These are phyloP conservation scores for Hydrotaea cyrtoneurina DNA, from an alignment of 2,888 invertebrate species.

Conservation along the genomic window DNA sequence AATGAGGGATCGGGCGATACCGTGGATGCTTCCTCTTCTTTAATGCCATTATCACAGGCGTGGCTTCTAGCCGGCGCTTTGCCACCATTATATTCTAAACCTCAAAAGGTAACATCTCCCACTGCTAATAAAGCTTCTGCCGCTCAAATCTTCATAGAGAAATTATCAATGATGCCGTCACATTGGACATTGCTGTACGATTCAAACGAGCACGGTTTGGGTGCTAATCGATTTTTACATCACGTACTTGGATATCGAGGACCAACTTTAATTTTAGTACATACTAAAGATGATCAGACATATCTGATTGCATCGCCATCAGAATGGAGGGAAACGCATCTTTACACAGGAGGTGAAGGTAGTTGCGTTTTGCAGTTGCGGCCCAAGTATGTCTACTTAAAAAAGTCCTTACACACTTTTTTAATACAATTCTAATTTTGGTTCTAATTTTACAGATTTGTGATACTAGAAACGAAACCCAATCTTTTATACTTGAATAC, in stretches of 20 bases:
- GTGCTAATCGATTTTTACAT: conserved; percentile 92
- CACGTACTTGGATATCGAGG: conserved; percentile 88
- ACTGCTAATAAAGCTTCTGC: conserved; percentile 76
- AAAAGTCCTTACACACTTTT: not conserved
- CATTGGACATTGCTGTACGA: conserved; percentile 94
- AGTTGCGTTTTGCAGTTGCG: conserved; percentile 88
- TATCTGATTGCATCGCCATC: conserved; percentile 89
- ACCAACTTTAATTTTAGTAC: conserved; percentile 84
- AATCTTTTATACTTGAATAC: conserved; percentile 93
- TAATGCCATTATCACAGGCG: conserved; percentile 85
- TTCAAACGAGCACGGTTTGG: conserved; percentile 92
- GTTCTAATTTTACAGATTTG: conserved; percentile 80
- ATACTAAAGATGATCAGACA: conserved; percentile 84
- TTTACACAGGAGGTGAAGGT: conserved; percentile 92
- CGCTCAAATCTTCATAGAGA: conserved; percentile 84
- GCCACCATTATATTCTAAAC: conserved; percentile 83
- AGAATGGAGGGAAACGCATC: conserved; percentile 93
- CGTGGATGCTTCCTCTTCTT: conserved; percentile 74
- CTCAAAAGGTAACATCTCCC: conserved; percentile 76
- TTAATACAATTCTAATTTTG: not conserved
- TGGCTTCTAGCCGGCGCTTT: conserved; percentile 87
- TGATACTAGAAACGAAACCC: conserved; percentile 84
- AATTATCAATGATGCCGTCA: conserved; percentile 86
- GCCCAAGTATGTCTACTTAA: conserved; percentile 83
- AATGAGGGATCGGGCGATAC: conserved; percentile 60